Percentiles rank a stretch among this genome's conserved stretches.
Evolutionary conservation across 2,113 vertebrate species (phyloP).

Genomic region (Alaudala cheleensis): DNA sequence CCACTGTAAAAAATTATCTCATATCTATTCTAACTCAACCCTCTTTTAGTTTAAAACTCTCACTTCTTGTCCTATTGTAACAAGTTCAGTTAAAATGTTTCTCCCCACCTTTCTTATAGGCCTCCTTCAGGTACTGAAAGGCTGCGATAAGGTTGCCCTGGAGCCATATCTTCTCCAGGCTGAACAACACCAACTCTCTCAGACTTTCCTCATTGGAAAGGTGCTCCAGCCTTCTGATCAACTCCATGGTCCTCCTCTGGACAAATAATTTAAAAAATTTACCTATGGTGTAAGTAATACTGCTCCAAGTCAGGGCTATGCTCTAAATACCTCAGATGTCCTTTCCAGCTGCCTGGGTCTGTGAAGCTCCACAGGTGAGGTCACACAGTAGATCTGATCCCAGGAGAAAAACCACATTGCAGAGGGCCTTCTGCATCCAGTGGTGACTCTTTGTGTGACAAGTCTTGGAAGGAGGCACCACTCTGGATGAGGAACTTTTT

Average conservation of each 20-base stretch:
- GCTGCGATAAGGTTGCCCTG: not conserved
- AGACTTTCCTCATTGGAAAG: not conserved
- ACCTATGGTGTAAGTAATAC: not conserved
- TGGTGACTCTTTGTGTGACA: rapidly evolving
- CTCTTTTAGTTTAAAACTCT: not conserved
- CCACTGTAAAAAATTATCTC: not conserved
- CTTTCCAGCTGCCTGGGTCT: not conserved
- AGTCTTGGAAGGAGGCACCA: not conserved
- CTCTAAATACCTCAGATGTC: not conserved
- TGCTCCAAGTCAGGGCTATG: not conserved
- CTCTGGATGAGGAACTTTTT: not conserved
- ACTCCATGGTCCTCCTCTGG: not conserved
- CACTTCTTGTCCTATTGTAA: not conserved
- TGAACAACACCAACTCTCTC: not conserved
- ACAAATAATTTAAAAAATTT: not conserved
- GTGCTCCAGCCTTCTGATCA: not conserved
- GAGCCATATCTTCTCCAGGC: not conserved
- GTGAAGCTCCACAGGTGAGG: rapidly evolving
- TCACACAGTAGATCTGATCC: not conserved
- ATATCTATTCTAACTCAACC: not conserved
- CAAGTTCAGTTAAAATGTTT: not conserved
- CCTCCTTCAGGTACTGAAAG: not conserved
- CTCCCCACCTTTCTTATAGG: not conserved
- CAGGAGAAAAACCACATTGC: not conserved
- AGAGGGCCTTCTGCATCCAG: not conserved